Evolutionary conservation across 2,797 vertebrate species (phyloP), one percentile per base, ranked within the genome.

Genomic region (Caiman crocodilus): DNA sequence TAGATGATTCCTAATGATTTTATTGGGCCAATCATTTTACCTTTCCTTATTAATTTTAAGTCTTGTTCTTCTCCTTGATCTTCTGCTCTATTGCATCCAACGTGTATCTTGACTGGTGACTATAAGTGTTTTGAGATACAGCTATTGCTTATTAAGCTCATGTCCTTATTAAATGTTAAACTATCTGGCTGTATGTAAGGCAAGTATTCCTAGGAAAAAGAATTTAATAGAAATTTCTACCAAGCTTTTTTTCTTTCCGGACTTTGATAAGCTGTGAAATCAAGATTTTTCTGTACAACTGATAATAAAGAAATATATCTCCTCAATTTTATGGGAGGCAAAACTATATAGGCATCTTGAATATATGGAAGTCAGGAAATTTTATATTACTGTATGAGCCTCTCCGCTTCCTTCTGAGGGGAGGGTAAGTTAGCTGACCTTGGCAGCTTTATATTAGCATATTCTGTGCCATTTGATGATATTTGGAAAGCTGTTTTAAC

Each of bases 401-500:
- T 73, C 74, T 32, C 65, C 26, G 12, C 55, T 58, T 28, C 50
- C 30, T 64, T 64, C 15, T 74, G 65, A 74, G 78, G 84, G 74
- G 30, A 81, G 10, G 35, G 18, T 55, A 82, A 80, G 7, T 87
- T 82, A 64, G 80, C 32, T 77, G 60, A 92, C 59, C 87, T 83
- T 35, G 57, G 73, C 91, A 35, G 55, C 7, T 94, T 93, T 88
- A 32, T 75, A 32, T 0, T 2, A 89, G 73, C 55, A 63, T 90
- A 73, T 93, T 17, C 1, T 74, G 10, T 89, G 63, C 14, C 81
- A 67, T 88, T 94, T 91, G 73, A 83, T 94, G 77, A 73, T 95
- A 95, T 96, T 91, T 92, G 92, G 87, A 94, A 94, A 50, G 64
- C 81, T 93, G 73, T 85, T 96, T 94, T 95, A 93, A 88, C 50